Base-by-base conservation (phyloP, 2,797 vertebrate species). In the Hipposideros larvatus region DNA sequence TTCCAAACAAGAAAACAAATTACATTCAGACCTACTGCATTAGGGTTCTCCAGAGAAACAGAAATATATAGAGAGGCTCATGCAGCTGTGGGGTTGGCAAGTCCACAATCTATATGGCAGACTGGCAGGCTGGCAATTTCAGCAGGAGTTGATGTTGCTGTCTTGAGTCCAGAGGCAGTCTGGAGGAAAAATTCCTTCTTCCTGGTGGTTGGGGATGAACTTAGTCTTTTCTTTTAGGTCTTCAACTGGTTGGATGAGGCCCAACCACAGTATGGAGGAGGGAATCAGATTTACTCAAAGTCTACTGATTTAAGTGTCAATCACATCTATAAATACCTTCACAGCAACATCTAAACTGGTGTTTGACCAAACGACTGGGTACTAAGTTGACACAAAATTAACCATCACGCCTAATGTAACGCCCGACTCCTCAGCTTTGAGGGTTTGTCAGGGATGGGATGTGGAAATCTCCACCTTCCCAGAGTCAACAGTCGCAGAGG, bases 41-140 rank as follows among this genome's bases (percentile, higher is more conserved):
- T 55, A 61, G 34, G 51, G 26, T 51, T 78, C 43, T 93, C 57
- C 82, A 86, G 65, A 87, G 87, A 95, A 83, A 93, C 53, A 89
- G 77, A 68, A 14, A 16, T 37, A 9, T 51, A 13, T 53, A 31
- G 37, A 37, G 37, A 37, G 46, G 28, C 16, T 24, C 11, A 43
- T 34, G 31, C 31, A 53, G 37, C 15, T 37, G 26, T 48, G 63
- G 28, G 31, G n/a, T 41, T 34, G 51, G 65, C 66, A 66, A 43
- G n/a, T 82, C 74, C 75, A 2, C 22, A 43, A 28, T 34, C 59
- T 16, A 18, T 26, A 57, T 61, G 18, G 37, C 61, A 51, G n/a
- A 15, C 16, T 63, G 24, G 7, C 71, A 77, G 57, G 48, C 61
- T 57, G 48, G 34, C n/a, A 66, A 9, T 66, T 34, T 31, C 34